Percentiles rank a stretch among this genome's conserved stretches.
These are phyloP conservation scores for Semnornis frantzii DNA, from an alignment of 2,113 vertebrate species.

Conservation along the genomic window DNA sequence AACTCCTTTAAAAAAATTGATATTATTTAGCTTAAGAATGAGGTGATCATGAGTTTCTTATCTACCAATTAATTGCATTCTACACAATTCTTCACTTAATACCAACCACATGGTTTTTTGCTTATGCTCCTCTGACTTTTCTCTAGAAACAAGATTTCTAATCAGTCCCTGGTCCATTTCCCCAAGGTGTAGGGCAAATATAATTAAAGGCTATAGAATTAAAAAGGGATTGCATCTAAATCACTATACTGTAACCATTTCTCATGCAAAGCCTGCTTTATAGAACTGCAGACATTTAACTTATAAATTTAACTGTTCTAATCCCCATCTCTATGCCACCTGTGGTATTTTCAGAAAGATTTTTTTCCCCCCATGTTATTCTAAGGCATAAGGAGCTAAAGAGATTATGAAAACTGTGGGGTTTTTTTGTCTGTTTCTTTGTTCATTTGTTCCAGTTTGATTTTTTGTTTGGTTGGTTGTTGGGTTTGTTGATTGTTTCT, in stretches of 20 bases:
- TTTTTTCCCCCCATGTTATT: not conserved
- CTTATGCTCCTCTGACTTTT: not conserved
- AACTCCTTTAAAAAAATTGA: not conserved
- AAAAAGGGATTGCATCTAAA: slow-evolving; percentile 29
- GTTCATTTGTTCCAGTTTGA: no score
- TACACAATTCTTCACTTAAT: not conserved
- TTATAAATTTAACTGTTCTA: not conserved
- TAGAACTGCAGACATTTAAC: not conserved
- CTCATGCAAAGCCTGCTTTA: not conserved
- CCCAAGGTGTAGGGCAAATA: not conserved
- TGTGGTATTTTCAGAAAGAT: not conserved
- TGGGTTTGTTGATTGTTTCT: not conserved
- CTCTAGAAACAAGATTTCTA: slow-evolving; percentile 15
- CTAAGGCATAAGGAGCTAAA: not conserved
- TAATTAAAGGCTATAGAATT: slow-evolving; percentile 32
- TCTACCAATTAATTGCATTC: slow-evolving; percentile 17
- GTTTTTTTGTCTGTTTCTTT: not conserved
- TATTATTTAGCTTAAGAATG: not conserved
- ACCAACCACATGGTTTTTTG: not conserved
- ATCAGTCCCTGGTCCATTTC: slow-evolving; percentile 2
- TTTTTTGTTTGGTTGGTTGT: no score
- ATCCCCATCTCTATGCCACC: not conserved
- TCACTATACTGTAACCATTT: not conserved
- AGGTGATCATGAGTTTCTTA: not conserved
- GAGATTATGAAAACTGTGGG: not conserved